These are phyloP conservation scores for Fukomys damarensis DNA, from an alignment of 2,113 vertebrate species.

Conservation along the genomic window DNA sequence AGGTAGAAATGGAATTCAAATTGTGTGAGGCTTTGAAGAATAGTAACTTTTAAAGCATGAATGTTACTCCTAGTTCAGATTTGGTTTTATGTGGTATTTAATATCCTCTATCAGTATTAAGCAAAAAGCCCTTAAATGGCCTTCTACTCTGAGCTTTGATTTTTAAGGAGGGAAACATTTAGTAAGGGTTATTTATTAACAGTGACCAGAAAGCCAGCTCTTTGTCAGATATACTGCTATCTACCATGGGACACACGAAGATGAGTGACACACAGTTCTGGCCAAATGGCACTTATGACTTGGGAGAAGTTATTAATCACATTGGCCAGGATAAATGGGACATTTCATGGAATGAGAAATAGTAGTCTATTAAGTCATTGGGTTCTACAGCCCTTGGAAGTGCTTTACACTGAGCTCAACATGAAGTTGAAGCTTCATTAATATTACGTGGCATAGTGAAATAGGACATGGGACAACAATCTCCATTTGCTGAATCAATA, in stretches of 20 bases:
- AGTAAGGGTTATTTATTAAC: background rate
- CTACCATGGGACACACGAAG: background rate
- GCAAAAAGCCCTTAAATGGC: background rate
- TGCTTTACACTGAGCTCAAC: background rate
- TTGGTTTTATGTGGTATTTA: background rate
- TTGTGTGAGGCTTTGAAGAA: background rate
- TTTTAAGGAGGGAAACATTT: background rate
- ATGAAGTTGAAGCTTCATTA: background rate
- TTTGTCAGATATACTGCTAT: background rate
- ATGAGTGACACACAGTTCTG: conserved; percentile 9
- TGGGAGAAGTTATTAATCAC: background rate
- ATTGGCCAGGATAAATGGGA: background rate
- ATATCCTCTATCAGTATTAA: background rate
- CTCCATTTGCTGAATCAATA: background rate
- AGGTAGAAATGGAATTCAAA: background rate
- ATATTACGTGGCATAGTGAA: background rate
- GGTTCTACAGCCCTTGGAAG: background rate
- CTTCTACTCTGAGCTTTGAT: background rate
- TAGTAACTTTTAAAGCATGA: background rate
- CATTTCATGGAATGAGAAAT: background rate
- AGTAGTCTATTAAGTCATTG: background rate
- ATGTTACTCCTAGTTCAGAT: background rate
- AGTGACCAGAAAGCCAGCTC: background rate
- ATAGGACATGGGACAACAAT: background rate
- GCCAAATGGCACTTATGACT: background rate